Base-by-base conservation (phyloP, 1,140 invertebrate species). In the Mactra quadrangularis region DNA sequence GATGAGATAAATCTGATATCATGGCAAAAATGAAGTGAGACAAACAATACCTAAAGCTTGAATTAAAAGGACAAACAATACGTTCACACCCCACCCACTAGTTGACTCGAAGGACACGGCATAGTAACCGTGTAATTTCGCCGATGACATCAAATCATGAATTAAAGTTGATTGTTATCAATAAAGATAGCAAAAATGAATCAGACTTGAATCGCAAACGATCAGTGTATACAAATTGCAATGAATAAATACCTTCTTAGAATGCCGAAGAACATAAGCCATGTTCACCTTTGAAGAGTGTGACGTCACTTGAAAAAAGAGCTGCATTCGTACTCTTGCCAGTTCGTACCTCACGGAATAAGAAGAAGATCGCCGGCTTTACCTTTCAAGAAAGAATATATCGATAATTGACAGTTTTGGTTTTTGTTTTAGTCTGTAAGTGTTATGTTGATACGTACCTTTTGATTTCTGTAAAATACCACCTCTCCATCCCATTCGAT, bases 201-300 rank as follows among this genome's bases (percentile, higher is more conserved):
- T 41, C 38, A 38, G 17, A 11, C n/a, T 41, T 6, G n/a, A 11
- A 45, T 29, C n/a, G 27, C 11, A 68, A 7, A 45, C 3, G 17
- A 25, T 41, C 3, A 15, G 15, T 27, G 15, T 45, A 29, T n/a
- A 15, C 11, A 4, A 38, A 47, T 11, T 60, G 53, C 29, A 68
- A 27, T 3, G 4, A 25, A 45, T 27, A 50, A 15, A 52, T 66
- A 66, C 62, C 62, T 66, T 64, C 53, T 55, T 66, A 27, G 47
- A 41, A 55, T 78, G 75, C 47, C 75, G 60, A 64, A 78, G 64
- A 27, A 78, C 62, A 47, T 78, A 78, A n/a, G 75, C 75, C 75
- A 78, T 78, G 59, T 41, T 66, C 60, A 78, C 62, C 60, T 78
- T 35, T 68, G 64, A 38, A 64, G 25, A 41, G 33, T 64, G 35